A percentile compares a stretch with the other conserved stretches of the same genome.
Conservation (phyloP, 1,140 invertebrate genomes). For the Agrilus planipennis region DNA sequence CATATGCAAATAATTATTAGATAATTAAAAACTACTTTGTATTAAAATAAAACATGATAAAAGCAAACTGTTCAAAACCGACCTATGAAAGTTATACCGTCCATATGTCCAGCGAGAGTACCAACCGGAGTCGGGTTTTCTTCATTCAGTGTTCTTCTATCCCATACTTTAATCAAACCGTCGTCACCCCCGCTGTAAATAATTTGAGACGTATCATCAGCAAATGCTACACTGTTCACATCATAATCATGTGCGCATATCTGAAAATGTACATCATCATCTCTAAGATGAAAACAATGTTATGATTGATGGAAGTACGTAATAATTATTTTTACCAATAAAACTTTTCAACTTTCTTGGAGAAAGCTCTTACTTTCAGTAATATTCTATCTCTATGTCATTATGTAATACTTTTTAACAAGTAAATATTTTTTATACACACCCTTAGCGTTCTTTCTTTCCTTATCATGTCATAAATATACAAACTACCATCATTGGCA, state of each 20-base stretch:
- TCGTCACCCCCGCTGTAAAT: conserved; percentile 77
- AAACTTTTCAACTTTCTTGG: conserved; percentile 4
- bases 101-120: conserved; percentile 64
- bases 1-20: too few relatives aligned
- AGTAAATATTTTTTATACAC: too few relatives aligned
- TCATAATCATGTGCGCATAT: conserved; percentile 65
- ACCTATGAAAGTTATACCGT: conserved; percentile 77
- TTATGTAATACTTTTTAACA: too few relatives aligned
- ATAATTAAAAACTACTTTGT: too few relatives aligned
- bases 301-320: too few relatives aligned
- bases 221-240: conserved; percentile 73
- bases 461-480: conserved; percentile 61
- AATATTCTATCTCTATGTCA: too few relatives aligned
- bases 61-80: too few relatives aligned
- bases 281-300: too few relatives aligned
- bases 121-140: conserved; percentile 56
- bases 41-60: too few relatives aligned
- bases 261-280: conserved; percentile 33
- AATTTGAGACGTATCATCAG: conserved; percentile 68
- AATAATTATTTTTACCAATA: too few relatives aligned
- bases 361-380: too few relatives aligned
- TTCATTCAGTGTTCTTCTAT: conserved; percentile 58
- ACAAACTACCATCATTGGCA: conserved; percentile 64
- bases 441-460: conserved; percentile 51
- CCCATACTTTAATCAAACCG: conserved; percentile 73